Percentiles rank a stretch among this genome's conserved stretches.
phyloP scores from a whole-genome alignment of 2,888 invertebrate genomes.

The Apoda limacodes region DNA sequence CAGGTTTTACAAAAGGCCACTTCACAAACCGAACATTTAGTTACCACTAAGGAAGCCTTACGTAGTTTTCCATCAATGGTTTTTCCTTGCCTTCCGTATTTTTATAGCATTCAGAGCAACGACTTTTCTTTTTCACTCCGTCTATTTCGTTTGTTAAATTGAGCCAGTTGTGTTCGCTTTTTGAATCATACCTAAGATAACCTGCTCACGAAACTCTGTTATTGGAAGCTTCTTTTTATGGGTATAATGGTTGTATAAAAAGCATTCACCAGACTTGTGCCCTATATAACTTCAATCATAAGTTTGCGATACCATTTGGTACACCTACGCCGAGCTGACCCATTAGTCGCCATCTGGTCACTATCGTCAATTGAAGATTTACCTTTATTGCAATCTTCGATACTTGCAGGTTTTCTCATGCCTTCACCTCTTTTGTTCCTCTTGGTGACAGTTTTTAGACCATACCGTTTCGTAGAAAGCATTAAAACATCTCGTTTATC shows the following conservation, averaged over 20 bases:
- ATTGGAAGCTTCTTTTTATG: conserved; percentile 12
- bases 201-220: conserved; percentile 14
- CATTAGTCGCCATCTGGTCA: conserved; percentile 19
- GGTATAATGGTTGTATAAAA: conserved; percentile 13
- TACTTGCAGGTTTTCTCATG: conserved; percentile 11
- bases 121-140: conserved; percentile 8
- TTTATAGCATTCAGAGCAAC: conserved; percentile 10
- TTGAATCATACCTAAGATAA: conserved; percentile 3
- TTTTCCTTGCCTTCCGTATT: conserved; percentile 10
- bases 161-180: too few relatives aligned
- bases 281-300: too few relatives aligned
- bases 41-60: too few relatives aligned
- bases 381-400: conserved; percentile 9
- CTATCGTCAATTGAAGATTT: conserved; percentile 16
- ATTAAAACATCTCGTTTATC: conserved; percentile 16
- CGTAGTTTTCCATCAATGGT: conserved; percentile 5
- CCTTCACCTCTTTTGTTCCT: too few relatives aligned
- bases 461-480: conserved; percentile 11
- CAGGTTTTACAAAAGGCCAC: conserved; percentile 7
- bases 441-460: conserved; percentile 3
- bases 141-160: conserved; percentile 3
- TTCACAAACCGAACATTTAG: conserved; percentile 12
- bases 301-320: conserved; percentile 6
- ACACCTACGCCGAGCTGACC: conserved; percentile 11
- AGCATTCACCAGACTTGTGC: conserved; percentile 12